phyloP scores from a whole-genome alignment of 92 coral and sea anemone species.

The Phenganax stokvisi region DNA sequence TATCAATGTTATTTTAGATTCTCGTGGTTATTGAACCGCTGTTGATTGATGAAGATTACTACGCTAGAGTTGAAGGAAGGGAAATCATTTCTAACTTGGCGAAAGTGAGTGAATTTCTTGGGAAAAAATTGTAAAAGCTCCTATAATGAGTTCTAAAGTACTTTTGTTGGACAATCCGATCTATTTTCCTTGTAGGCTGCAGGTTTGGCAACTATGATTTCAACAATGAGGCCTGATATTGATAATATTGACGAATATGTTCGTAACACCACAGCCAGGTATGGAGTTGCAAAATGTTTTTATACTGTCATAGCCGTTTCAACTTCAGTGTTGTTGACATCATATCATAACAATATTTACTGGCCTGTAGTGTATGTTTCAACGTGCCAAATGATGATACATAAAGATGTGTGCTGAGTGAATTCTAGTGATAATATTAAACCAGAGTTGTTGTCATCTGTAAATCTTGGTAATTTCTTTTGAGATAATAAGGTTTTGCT shows the following conservation, averaged over 20 bases:
- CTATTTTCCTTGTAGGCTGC: constrained; percentile 66
- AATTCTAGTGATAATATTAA: constrained; percentile 9
- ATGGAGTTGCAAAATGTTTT: not conserved
- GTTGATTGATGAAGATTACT: constrained; percentile 99
- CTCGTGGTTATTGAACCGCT: constrained; percentile 99
- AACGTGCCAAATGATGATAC: too few relatives aligned
- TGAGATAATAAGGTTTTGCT: constrained; percentile 40
- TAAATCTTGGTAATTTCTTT: constrained; percentile 63
- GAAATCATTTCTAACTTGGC: constrained; percentile 98
- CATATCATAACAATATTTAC: too few relatives aligned
- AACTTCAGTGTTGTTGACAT: not conserved
- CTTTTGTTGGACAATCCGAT: not conserved
- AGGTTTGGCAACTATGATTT: constrained; percentile 98
- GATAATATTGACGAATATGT: constrained; percentile 99
- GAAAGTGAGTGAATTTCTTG: constrained; percentile 53
- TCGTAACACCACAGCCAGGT: constrained; percentile 99
- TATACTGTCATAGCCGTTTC: not conserved
- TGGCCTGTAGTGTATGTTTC: too few relatives aligned
- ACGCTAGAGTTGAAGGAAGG: constrained; percentile 98
- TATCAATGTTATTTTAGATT: constrained; percentile 55
- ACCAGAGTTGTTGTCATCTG: constrained; percentile 66
- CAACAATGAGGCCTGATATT: constrained; percentile 99
- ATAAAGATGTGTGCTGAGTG: constrained; percentile 31
- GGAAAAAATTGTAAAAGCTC: not conserved
- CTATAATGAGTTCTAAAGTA: not conserved